phyloP scores from a whole-genome alignment of 2,113 vertebrate species.

The Gymnogyps californianus region DNA sequence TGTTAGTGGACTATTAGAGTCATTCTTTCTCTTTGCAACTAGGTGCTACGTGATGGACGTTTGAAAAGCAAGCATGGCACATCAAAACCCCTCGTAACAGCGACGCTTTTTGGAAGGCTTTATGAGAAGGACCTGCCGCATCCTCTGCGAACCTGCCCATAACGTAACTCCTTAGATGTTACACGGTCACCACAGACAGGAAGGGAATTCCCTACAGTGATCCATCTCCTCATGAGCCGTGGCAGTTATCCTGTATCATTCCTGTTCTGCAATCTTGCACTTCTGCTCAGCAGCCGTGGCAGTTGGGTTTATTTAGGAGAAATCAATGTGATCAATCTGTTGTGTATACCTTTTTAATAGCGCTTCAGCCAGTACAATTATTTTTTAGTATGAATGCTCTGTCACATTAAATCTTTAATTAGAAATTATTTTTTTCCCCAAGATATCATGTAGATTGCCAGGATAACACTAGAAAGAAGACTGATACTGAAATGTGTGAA shows the following conservation, averaged over 20 bases:
- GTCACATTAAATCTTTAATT: background rate
- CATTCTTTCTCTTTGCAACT: background rate
- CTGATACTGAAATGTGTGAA: background rate
- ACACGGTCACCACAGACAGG: too few relatives aligned
- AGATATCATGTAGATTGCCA: background rate
- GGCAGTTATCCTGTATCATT: background rate
- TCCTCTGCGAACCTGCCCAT: background rate
- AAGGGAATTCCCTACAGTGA: background rate
- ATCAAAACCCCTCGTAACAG: constrained; percentile 58
- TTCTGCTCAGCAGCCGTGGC: background rate
- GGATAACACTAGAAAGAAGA: background rate
- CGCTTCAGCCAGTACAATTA: background rate
- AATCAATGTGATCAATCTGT: background rate
- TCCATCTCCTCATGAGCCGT: background rate
- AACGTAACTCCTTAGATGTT: background rate
- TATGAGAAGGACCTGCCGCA: constrained; percentile 65
- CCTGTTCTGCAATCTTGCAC: background rate
- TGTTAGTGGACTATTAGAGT: background rate
- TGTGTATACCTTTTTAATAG: background rate
- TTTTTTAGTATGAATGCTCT: background rate
- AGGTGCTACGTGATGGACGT: constrained; percentile 70
- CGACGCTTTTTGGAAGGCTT: constrained; percentile 70
- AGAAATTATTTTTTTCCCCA: background rate
- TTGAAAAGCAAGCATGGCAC: constrained; percentile 51
- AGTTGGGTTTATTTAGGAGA: background rate